phyloP scores from a whole-genome alignment of 2,888 invertebrate species.

The Malthinus seriepunctatus region DNA sequence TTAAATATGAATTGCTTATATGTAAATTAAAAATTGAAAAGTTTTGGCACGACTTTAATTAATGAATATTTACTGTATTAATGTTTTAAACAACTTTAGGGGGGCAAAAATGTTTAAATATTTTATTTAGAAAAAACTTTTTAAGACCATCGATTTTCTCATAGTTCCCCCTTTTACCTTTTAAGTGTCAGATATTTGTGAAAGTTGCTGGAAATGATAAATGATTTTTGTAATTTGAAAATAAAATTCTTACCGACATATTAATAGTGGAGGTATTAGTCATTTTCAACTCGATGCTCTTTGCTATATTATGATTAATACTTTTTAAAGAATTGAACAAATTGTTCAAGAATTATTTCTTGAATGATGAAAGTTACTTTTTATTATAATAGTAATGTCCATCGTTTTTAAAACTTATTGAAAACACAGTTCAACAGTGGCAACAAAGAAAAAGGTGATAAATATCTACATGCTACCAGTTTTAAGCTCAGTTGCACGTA shows the following conservation, averaged over 20 bases:
- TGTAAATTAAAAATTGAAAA: conserved; percentile 1
- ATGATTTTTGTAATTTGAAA: conserved; percentile 18
- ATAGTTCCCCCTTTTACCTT: background rate
- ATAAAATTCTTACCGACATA: conserved; percentile 15
- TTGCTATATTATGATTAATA: conserved; percentile 14
- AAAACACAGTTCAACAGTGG: too few species aligned
- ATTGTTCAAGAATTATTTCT: too few species aligned
- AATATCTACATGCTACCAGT: too few species aligned
- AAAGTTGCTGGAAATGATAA: conserved; percentile 15
- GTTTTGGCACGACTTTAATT: background rate
- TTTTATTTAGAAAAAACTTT: too few species aligned
- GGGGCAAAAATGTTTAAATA: background rate
- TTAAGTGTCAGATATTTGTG: conserved; percentile 15
- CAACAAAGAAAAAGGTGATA: too few species aligned
- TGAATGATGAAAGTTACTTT: too few species aligned
- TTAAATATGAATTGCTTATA: conserved; percentile 7
- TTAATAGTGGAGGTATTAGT: conserved; percentile 17
- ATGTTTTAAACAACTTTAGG: background rate
- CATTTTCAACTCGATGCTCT: conserved; percentile 14
- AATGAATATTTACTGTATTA: background rate
- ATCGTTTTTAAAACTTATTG: too few species aligned
- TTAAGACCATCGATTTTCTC: conserved; percentile 3
- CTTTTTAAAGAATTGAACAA: background rate
- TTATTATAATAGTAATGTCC: too few species aligned
- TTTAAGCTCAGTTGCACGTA: too few species aligned